phyloP scores from a whole-genome alignment of 2,113 vertebrate species.

The Python bivittatus region DNA sequence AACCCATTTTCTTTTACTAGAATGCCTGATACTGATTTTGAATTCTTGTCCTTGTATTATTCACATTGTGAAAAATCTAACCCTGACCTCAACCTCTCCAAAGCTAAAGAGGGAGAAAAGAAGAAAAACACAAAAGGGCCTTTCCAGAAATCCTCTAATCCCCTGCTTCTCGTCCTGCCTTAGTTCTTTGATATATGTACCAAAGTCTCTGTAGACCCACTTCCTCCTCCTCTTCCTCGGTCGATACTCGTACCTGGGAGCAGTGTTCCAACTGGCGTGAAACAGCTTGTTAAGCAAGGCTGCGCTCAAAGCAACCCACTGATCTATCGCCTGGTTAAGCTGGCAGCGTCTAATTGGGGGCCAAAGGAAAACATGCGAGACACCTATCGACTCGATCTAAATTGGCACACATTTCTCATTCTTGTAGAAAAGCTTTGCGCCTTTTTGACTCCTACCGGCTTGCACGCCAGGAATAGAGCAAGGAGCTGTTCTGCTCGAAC shows the following conservation, averaged over 20 bases:
- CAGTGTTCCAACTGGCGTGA: not conserved
- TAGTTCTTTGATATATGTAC: not conserved
- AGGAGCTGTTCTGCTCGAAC: not conserved
- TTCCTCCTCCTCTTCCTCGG: accelerated
- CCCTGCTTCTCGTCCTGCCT: accelerated
- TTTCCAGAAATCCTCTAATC: not conserved
- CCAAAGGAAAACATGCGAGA: accelerated
- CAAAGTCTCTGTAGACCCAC: not conserved
- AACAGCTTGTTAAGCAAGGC: conserved; percentile 36
- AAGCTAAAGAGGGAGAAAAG: not conserved
- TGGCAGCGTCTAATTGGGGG: not conserved
- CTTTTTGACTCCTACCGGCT: conserved; percentile 4
- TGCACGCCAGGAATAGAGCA: not conserved
- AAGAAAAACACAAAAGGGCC: not conserved
- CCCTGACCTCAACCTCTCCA: not conserved
- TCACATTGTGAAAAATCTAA: not conserved
- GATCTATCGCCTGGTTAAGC: conserved; percentile 23
- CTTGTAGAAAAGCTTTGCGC: not conserved
- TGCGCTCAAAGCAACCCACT: not conserved
- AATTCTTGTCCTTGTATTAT: too few species aligned
- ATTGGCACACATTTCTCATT: conserved; percentile 25
- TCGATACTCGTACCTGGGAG: conserved; percentile 9
- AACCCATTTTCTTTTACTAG: too few species aligned
- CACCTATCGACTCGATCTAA: conserved; percentile 40
- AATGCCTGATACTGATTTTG: too few species aligned